A percentile compares a stretch with the other conserved stretches of the same genome.
phyloP scores from a whole-genome alignment of 2,113 vertebrate genomes.

The Oryzias curvinotus region DNA sequence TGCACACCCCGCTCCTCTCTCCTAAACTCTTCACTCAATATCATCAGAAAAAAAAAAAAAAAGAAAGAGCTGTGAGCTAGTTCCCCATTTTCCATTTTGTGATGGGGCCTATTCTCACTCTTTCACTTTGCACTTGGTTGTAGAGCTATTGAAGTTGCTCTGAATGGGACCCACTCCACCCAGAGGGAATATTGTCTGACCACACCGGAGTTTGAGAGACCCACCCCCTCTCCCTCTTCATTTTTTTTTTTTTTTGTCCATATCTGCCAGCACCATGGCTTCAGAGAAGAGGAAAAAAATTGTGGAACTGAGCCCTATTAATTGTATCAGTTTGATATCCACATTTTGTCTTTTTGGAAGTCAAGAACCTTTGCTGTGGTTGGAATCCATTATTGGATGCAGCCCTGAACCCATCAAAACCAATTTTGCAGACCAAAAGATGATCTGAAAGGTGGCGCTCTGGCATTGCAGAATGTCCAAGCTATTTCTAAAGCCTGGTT shows the following conservation, averaged over 20 bases:
- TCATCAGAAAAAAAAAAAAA: slow-evolving; percentile 45
- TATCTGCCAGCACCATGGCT: slow-evolving; percentile 40
- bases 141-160: slow-evolving; percentile 65
- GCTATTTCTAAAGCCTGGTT: slow-evolving; percentile 59
- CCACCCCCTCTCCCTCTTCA: slow-evolving; percentile 5
- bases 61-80: slow-evolving; percentile 59
- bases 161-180: slow-evolving; percentile 74
- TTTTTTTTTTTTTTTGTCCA: slow-evolving; percentile 2
- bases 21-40: slow-evolving; percentile 69
- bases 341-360: slow-evolving; percentile 28
- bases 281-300: slow-evolving; percentile 53
- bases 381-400: slow-evolving; percentile 58
- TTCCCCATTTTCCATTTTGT: slow-evolving; percentile 38
- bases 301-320: slow-evolving; percentile 47
- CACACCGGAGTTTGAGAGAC: slow-evolving; percentile 43
- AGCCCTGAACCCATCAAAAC: slow-evolving; percentile 46
- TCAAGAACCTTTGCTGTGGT: slow-evolving; percentile 44
- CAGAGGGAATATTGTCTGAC: slow-evolving; percentile 73
- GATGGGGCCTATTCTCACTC: slow-evolving; percentile 62
- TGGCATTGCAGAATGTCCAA: slow-evolving; percentile 61
- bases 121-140: slow-evolving; percentile 69
- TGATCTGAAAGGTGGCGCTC: slow-evolving; percentile 67
- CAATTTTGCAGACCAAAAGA: slow-evolving; percentile 67
- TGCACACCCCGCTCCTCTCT: slow-evolving; percentile 43
- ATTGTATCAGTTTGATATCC: slow-evolving; percentile 53